Evolutionary conservation across 1,140 invertebrate species (phyloP), one percentile per base, ranked within the genome.

Genomic region (Trachelipus rathkii): DNA sequence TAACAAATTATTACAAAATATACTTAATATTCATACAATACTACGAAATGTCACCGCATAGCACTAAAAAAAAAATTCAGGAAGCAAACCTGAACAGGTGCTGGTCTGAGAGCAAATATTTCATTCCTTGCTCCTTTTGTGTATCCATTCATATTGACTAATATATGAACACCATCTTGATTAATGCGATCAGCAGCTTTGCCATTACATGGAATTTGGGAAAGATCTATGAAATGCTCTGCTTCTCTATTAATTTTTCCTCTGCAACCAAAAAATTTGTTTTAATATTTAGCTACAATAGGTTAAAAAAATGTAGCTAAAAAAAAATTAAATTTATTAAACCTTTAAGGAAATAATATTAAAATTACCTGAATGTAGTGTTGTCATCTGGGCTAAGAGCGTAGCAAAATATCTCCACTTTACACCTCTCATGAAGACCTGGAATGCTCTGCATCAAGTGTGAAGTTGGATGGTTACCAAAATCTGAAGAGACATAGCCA

Each of bases 91-190:
- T 97, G 95, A 82, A 99, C 90, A 0, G 98, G 97, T 11, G 97
- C 95, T 3, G 97, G 96, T 82, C 91, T 88, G 44, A 99, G 86
- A 15, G 97, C 97, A 87, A 99, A 99, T 75, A 99, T 97, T 88
- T 99, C 98, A 88, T 99, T 99, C 15, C 89, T 82, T 13, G 83
- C 83, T 7, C 97, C 97, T 87, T 99, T 99, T 0, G 98, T 99
- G 84, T 99, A 99, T 0, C 98, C 98, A 86, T 99, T 99, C 96
- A 99, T 98, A 84, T 99, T 99, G 1, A 99, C 92, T 24, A 99
- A 88, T 85, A 99, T 95, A 84, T 99, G 92, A 83, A 99, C 96
- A 69, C 95, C 95, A 87, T 99, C 96, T 43, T 88, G 85, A 84
- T 95, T 89, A 75, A 99, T 99, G 81, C 89, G 89, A 86, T 98